A percentile compares a stretch with the other conserved stretches of the same genome.
Evolutionary conservation across 2,888 invertebrate genomes (phyloP).

Genomic region (Acanthosepion esculentum): DNA sequence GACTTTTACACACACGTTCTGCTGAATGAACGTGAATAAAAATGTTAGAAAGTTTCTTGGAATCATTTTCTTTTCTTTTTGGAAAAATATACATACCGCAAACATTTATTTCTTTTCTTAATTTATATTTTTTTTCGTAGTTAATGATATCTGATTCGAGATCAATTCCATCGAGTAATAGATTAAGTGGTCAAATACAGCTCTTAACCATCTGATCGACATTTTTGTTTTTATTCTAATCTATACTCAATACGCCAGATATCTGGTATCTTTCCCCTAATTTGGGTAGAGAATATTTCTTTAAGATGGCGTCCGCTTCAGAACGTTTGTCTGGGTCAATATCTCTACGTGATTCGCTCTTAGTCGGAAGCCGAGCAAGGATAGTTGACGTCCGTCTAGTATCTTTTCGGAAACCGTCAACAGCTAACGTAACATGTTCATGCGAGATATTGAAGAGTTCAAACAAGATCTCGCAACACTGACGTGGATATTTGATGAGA

Average conservation of each 20-base stretch:
- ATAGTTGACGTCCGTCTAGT: conserved; percentile 57
- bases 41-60: background rate
- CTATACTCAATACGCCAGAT: conserved; percentile 60
- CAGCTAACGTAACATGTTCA: conserved; percentile 62
- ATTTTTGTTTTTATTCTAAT: conserved; percentile 39
- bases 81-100: background rate
- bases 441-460: conserved; percentile 62
- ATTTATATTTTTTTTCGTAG: background rate
- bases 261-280: conserved; percentile 67
- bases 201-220: background rate
- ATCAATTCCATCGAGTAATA: no score
- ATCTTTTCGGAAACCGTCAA: conserved; percentile 66
- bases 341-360: conserved; percentile 58
- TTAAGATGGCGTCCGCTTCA: conserved; percentile 66
- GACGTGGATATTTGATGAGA: conserved; percentile 65
- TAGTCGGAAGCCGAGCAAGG: conserved; percentile 55
- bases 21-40: background rate
- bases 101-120: background rate
- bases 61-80: no score
- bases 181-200: background rate
- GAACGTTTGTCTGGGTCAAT: conserved; percentile 61
- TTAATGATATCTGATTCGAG: background rate
- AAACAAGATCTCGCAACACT: conserved; percentile 62
- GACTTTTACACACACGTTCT: background rate
- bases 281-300: conserved; percentile 65